A percentile compares a stretch with the other conserved stretches of the same genome.
These are phyloP conservation scores for Drosophila baimaii DNA, from an alignment of 1,140 invertebrate species.

Conservation along the genomic window DNA sequence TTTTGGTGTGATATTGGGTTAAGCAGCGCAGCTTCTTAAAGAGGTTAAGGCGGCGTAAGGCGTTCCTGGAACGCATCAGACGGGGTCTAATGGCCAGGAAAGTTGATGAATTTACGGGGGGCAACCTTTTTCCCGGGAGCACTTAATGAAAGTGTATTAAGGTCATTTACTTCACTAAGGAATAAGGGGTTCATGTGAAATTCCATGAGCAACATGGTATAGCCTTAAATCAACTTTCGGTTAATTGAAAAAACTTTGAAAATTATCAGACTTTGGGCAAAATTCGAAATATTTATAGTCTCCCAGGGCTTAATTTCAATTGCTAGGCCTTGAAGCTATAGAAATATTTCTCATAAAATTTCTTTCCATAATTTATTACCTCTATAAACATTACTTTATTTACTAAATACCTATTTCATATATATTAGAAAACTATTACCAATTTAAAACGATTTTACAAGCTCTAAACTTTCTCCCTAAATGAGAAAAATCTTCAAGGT, in stretches of 20 bases:
- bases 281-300: neutral
- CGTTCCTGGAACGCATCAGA: slow-evolving; percentile 1
- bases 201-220: neutral
- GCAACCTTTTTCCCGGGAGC: neutral
- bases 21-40: slow-evolving; percentile 30
- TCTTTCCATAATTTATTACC: no score
- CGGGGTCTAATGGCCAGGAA: slow-evolving; percentile 23
- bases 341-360: neutral
- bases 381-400: neutral
- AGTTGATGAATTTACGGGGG: slow-evolving; percentile 30
- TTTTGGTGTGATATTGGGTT: slow-evolving; percentile 40
- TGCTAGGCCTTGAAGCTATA: neutral
- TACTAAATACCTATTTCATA: no score
- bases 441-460: neutral
- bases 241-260: slow-evolving; percentile 16
- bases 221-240: slow-evolving; percentile 3
- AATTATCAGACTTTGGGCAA: neutral
- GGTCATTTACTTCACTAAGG: slow-evolving; percentile 6
- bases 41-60: slow-evolving; percentile 15
- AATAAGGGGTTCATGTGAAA: slow-evolving; percentile 11
- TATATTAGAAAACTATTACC: neutral
- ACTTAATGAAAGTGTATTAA: slow-evolving; percentile 28
- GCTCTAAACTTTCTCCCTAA: slow-evolving; percentile 13
- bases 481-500: slow-evolving; percentile 27
- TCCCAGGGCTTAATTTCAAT: neutral